A percentile compares a stretch with the other conserved stretches of the same genome.
Evolutionary conservation across 2,113 vertebrate genomes (phyloP).

Genomic region (Ophthalmolycus amberensis): DNA sequence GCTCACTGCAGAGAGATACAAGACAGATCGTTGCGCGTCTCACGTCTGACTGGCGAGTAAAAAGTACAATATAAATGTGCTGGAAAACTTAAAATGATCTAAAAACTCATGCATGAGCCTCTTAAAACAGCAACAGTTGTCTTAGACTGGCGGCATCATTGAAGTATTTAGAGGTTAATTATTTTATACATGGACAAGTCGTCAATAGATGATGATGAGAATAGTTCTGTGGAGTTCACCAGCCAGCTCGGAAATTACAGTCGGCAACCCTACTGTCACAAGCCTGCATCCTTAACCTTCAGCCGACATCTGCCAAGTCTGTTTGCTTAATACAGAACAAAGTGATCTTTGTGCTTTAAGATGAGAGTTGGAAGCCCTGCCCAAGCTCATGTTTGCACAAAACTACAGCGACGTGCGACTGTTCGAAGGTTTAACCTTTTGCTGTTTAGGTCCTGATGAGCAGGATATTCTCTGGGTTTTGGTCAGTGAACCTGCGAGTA

Average conservation of each 20-base stretch:
- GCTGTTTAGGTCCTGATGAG: not conserved
- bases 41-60: not conserved
- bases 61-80: not conserved
- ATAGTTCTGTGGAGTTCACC: not conserved
- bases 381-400: conserved; percentile 33
- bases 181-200: not conserved
- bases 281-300: conserved; percentile 38
- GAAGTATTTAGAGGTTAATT: not conserved
- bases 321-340: conserved; percentile 42
- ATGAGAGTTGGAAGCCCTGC: conserved; percentile 1
- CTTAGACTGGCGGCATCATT: not conserved
- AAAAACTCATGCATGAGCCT: not conserved
- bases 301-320: conserved; percentile 24
- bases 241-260: not conserved
- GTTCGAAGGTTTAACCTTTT: conserved; percentile 12
- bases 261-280: conserved; percentile 36
- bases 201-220: not conserved
- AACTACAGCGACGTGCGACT: not conserved
- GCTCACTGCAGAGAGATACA: conserved; percentile 76
- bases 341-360: conserved; percentile 55
- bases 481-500: conserved; percentile 1
- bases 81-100: not conserved
- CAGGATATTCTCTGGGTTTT: not conserved
- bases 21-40: not conserved
- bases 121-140: not conserved